Base-by-base conservation (phyloP, 1,140 invertebrate species). In the Branchinecta lynchi region DNA sequence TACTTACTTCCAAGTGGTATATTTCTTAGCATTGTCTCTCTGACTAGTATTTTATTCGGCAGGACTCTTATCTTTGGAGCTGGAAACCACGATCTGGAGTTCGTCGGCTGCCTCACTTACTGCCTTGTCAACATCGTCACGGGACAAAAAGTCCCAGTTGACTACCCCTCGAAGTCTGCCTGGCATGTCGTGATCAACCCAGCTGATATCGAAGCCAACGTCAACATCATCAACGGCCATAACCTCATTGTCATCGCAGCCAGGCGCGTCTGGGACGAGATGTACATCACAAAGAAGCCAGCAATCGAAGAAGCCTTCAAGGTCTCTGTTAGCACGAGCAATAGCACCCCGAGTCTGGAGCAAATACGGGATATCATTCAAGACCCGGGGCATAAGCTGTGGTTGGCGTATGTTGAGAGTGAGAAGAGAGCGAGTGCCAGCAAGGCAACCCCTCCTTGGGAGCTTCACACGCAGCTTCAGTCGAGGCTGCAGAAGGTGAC, bases 201-300 rank as follows among this genome's bases (percentile, higher is more conserved):
- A 0, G 83, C 84, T 65, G 88, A 90, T 72, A 86, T 89, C 70
- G 83, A 85, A 72, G 81, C 93, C 44, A 89, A 86, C 65, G 85
- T 88, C 70, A 83, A 90, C 74, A 88, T 91, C 80, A 87, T 87
- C 72, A 75, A 81, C 70, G 75, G 85, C 68, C 86, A 90, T 69
- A 90, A 92, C 78, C 80, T 96, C 45, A 91, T 97, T 80, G 86
- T 88, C 3, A 87, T 88, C 12, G 93, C 93, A 15, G 93, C 95
- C 0, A 87, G 86, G 46, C 84, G 93, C 72, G 93, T 99, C 0
- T 99, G 96, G 96, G 93, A 96, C 75, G 94, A 98, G 78, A 79
- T 99, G 8, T 98, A 96, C 76, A 87, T 93, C 3, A 92, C 88
- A 75, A 98, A 98, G 77, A 97, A 98, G 80, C 92, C 92, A 0